Evolutionary conservation across 2,113 vertebrate species (phyloP), one percentile per base, ranked within the genome.

Genomic region (Rhinoptilus africanus): DNA sequence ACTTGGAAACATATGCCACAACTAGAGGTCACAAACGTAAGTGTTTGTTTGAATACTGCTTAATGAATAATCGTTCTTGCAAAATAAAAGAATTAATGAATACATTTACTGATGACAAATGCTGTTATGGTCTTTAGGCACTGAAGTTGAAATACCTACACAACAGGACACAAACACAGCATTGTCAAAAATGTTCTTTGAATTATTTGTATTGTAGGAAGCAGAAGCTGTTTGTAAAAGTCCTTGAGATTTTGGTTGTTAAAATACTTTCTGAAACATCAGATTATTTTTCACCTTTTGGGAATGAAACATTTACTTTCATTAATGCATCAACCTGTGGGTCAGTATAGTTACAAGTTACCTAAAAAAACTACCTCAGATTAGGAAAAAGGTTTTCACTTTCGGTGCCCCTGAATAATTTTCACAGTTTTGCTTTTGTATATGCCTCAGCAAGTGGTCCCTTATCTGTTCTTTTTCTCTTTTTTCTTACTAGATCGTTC

Each of bases 1-100:
- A 0, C 39, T 6, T 64, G 54, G 68, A 84, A 88, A 78, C 23
- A 27, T 37, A 32, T 5, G 54, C 48, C 50, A 43, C 68, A 54
- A 10, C 4, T 32, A 59, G 92, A 89, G 91, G 86, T 91, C 89
- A 93, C 76, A 41, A 45, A 8, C 26, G 26, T 16, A 51, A 57
- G 51, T 32, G 41, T 37, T 72, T 56, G 67, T 47, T 83, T 77
- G 50, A 75, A 21, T 11, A 6, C 47, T 66, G 66, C 73, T 66
- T 97, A 95, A 84, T 51, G 68, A 96, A 81, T 2, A 6, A 7
- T 24, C 62, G 11, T 37, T 63, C 75, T 37, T 43, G 76, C 47
- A 30, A 92, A 95, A 91, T 89, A 77, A 93, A 96, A 84, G n/a
- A 14, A 81, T 54, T 57, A 87, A 96, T 39, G 41, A 39, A 6